phyloP scores from a whole-genome alignment of 2,113 vertebrate species.

The Corynorhinus townsendii region DNA sequence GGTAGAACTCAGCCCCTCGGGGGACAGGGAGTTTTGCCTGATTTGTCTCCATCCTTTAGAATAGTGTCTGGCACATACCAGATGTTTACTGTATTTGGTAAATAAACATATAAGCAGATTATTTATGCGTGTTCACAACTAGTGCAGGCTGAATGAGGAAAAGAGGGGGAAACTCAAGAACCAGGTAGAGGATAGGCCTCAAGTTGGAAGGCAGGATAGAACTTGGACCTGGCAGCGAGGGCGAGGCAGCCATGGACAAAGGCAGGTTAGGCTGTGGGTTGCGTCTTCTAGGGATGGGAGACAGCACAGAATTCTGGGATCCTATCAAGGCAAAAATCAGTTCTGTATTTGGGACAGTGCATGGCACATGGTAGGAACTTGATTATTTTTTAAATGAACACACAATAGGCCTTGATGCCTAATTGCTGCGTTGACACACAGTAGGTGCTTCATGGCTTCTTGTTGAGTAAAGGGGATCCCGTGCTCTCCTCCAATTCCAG shows the following conservation, averaged over 20 bases:
- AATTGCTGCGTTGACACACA: not conserved
- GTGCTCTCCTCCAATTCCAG: not conserved
- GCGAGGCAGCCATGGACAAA: not conserved
- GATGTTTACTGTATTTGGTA: not conserved
- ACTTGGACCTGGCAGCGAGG: not conserved
- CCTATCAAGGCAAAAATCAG: not conserved
- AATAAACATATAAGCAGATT: not conserved
- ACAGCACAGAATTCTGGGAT: not conserved
- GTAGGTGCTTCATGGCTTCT: not conserved
- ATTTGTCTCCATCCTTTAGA: not conserved
- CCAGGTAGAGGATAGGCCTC: not conserved
- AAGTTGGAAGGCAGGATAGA: not conserved
- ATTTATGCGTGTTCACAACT: not conserved
- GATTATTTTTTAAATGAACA: not conserved
- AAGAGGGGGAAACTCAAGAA: not conserved
- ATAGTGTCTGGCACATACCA: not conserved
- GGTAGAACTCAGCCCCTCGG: not conserved
- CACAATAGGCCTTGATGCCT: not conserved
- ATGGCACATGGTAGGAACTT: not conserved
- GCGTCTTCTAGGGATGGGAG: not conserved
- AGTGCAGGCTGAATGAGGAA: not conserved
- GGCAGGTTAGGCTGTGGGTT: not conserved
- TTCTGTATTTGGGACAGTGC: not conserved
- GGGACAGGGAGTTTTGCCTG: not conserved
- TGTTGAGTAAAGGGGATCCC: not conserved